Evolutionary conservation across 2,797 vertebrate species (phyloP).

Genomic region (Halcyon smyrnensis): DNA sequence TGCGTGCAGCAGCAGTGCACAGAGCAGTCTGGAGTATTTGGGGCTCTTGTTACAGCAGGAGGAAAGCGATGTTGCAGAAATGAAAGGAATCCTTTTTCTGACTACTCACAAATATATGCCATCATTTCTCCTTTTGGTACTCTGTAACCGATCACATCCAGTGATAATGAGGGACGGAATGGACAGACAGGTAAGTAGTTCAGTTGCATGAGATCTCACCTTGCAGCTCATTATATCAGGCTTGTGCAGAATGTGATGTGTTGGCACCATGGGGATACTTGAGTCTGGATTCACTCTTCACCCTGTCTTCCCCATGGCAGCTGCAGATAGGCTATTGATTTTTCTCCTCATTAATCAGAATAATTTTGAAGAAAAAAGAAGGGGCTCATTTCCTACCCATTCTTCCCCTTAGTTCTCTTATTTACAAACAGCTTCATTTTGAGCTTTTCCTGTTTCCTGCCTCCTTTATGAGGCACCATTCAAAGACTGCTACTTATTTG

Average conservation of each 20-base stretch:
- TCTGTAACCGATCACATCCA: background rate
- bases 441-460: slow-evolving; percentile 48
- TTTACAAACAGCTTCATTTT: slow-evolving; percentile 46
- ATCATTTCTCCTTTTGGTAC: background rate
- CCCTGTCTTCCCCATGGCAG: slow-evolving; percentile 30
- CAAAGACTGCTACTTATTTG: slow-evolving; percentile 56
- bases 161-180: background rate
- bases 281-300: slow-evolving; percentile 52
- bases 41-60: background rate
- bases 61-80: background rate
- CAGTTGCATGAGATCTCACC: background rate
- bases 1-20: background rate
- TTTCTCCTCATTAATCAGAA: slow-evolving; percentile 60
- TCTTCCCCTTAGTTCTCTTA: slow-evolving; percentile 59
- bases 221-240: background rate
- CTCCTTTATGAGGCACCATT: slow-evolving; percentile 40
- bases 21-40: background rate
- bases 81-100: background rate
- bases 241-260: background rate
- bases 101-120: background rate
- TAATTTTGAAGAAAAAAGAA: slow-evolving; percentile 29
- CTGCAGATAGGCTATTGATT: slow-evolving; percentile 45
- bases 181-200: background rate
- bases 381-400: background rate
- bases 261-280: background rate